Conservation (phyloP, 2,888 invertebrate species). For the Phortica magna region DNA sequence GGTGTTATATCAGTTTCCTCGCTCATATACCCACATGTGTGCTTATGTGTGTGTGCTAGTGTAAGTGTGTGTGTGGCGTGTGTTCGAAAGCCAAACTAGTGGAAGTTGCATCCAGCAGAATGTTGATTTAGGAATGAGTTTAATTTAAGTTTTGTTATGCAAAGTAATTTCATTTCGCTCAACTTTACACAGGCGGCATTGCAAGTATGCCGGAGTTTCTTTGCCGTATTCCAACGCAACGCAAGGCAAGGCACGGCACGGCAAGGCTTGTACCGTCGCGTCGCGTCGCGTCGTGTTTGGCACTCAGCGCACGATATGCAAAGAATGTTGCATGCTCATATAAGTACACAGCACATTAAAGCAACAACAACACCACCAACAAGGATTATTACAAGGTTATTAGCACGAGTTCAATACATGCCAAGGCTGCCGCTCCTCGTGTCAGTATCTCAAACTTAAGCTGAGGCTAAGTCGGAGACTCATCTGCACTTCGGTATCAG, state of each 20-base stretch:
- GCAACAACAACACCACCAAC: neutral
- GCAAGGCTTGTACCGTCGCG: neutral
- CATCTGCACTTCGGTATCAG: neutral
- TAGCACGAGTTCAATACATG: slow-evolving; percentile 20
- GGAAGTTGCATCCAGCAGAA: slow-evolving; percentile 17
- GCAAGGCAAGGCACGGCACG: too few relatives aligned
- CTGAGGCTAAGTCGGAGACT: neutral
- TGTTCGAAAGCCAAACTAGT: neutral
- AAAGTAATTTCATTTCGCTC: slow-evolving; percentile 29
- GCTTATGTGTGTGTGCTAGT: neutral
- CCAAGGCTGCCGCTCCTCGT: slow-evolving; percentile 1
- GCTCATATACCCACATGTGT: neutral
- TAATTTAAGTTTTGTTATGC: slow-evolving; percentile 66
- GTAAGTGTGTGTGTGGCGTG: neutral
- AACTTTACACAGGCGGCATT: slow-evolving; percentile 3
- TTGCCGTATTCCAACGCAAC: neutral
- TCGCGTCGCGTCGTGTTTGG: neutral
- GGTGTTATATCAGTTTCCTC: neutral
- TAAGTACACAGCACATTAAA: neutral
- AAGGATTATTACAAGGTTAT: slow-evolving; percentile 22
- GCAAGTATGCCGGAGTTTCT: neutral
- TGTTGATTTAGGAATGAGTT: slow-evolving; percentile 45
- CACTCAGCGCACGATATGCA: neutral
- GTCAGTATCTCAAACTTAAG: neutral
- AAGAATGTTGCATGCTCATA: neutral